Evolutionary conservation across 2,113 vertebrate genomes (phyloP).

Genomic region (Pyrgilauda ruficollis): DNA sequence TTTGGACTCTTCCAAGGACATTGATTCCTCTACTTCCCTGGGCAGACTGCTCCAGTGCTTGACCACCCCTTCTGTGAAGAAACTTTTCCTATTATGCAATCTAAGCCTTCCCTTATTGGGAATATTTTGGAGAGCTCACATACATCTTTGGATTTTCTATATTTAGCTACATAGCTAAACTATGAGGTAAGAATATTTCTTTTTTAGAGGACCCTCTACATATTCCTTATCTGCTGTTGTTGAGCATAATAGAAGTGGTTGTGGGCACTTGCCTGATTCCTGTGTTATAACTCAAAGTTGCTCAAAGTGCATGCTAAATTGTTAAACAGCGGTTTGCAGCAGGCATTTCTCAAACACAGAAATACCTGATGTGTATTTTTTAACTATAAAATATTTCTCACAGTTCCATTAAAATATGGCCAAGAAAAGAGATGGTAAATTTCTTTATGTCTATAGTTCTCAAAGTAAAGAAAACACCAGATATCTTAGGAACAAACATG

Average conservation of each 20-base stretch:
- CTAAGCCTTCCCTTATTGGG: neutral
- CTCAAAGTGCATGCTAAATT: neutral
- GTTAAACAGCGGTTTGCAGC: neutral
- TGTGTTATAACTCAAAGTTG: neutral
- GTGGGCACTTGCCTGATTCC: neutral
- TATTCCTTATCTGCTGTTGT: neutral
- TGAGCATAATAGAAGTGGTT: neutral
- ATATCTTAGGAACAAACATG: neutral
- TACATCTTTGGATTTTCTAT: neutral
- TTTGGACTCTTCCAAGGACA: neutral
- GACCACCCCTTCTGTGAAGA: neutral
- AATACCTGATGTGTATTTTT: accelerated
- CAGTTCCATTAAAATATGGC: neutral
- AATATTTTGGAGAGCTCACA: neutral
- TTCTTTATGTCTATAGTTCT: neutral
- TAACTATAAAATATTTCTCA: neutral
- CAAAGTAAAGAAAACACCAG: neutral
- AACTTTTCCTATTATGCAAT: neutral
- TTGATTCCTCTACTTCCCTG: neutral
- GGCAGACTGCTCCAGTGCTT: neutral
- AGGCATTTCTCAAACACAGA: neutral
- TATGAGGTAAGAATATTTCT: neutral
- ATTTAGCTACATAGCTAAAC: neutral
- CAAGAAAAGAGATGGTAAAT: neutral
- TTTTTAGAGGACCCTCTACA: neutral